Conservation (phyloP, 2,113 vertebrate species). For the Tylochromis polylepis region DNA sequence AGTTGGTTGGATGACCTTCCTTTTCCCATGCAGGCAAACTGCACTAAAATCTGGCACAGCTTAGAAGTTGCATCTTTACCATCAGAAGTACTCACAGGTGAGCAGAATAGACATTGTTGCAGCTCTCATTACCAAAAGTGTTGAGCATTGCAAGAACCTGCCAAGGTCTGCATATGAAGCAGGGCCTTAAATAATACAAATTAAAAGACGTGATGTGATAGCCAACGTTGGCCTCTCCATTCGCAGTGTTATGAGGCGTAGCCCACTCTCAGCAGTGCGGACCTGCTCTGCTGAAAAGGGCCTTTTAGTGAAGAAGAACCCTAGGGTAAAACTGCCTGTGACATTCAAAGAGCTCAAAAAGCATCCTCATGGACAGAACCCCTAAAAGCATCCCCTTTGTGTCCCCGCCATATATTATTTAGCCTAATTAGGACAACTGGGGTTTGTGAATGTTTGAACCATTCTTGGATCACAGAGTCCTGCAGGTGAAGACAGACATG, state of each 20-base stretch:
- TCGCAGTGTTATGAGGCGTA: neutral
- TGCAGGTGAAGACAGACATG: conserved; percentile 30
- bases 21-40: neutral
- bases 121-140: conserved; percentile 1
- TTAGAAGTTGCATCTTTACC: neutral
- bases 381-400: conserved; percentile 17
- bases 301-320: conserved; percentile 8
- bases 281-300: conserved; percentile 19
- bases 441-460: conserved; percentile 39
- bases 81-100: neutral
- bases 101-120: neutral
- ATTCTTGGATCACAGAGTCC: conserved; percentile 14
- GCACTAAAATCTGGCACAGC: fast-evolving
- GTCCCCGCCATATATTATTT: conserved; percentile 26
- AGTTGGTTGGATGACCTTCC: neutral
- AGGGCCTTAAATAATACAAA: conserved; percentile 2
- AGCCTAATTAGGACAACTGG: conserved; percentile 56
- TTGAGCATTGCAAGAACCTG: neutral
- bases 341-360: conserved; percentile 37
- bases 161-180: conserved; percentile 1
- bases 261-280: neutral
- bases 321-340: conserved; percentile 45
- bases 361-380: conserved; percentile 12
- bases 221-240: neutral
- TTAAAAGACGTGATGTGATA: conserved; percentile 1